Base-by-base conservation (phyloP, 2,888 invertebrate species). In the Rotaria socialis region DNA sequence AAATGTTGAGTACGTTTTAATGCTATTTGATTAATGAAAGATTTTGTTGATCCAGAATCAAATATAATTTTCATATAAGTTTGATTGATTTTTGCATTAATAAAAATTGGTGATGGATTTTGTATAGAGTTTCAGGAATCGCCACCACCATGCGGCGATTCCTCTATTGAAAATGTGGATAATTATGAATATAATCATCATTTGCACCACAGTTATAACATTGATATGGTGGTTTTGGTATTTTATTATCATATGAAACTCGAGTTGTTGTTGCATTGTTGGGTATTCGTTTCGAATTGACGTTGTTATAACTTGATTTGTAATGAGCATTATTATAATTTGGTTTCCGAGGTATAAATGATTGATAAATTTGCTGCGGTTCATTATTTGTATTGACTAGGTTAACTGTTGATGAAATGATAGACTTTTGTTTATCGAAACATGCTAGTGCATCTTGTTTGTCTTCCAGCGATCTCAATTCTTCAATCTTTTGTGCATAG, bases 71-170 rank as follows among this genome's bases (percentile, higher is more conserved):
- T 60, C 27, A 27, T 60, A 10, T 5, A 1, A 27, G 27, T 24
- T 27, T 27, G 60, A 27, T 60, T 60, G 2, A 60, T 8, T 75
- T 43, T 41, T 43, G 75, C 24, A 8, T 2, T 1, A 6, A 75
- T 43, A 35, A 75, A 75, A 75, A 75, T 75, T 16, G 43, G 43
- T 43, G 75, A 75, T 75, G 75, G 43, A 24, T 75, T 75, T 75
- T 6, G 2, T 75, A 43, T 2, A 10, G 14, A 24, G 10, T 8
- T 75, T 7, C 27, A 41, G 41, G 41, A n/a, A 75, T 43, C 14
- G 14, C 8, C 75, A 75, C 27, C 75, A 24, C 7, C 14, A 4
- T 52, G 14, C 43, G 75, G 10, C 16, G 43, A 75, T 24, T 41
- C 75, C 41, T 7, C 22, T 43, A 19, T 24, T 75, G 24, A 24